Base-by-base conservation (phyloP, 92 coral and sea anemone genomes). In the Blastomussa wellsi region DNA sequence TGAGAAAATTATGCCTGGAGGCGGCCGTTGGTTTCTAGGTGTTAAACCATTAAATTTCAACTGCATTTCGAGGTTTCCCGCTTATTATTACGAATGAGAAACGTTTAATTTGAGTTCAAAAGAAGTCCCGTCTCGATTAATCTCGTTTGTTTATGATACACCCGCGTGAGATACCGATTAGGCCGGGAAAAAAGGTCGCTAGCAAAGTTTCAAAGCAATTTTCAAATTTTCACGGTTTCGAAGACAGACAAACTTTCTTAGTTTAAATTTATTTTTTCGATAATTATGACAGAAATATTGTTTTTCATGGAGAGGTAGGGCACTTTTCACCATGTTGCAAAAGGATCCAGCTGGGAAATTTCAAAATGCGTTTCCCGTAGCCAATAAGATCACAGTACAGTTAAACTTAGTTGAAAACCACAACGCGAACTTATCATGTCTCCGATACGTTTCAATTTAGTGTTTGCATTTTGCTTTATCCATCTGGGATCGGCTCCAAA, bases 41-140 rank as follows among this genome's bases (percentile, higher is more conserved):
- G 87, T 83, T 83, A 83, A 74, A 22, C 80, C 71, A 75, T 83
- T 70, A 44, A 51, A 82, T 71, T 82, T 74, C 37, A 75, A 75
- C 74, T 39, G 52, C 42, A 64, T 74, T 55, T 83, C 62, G 77
- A 57, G 87, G 87, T 83, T 74, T 83, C 80, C 74, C 80, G 64
- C 87, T 62, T 83, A 83, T 83, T 74, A 83, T 35, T 62, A 33
- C 39, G 28, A 57, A 83, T 59, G 65, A 62, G n/a, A 74, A 83
- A 64, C 60, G 79, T 83, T 83, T 74, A 74, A 59, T 57, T 83
- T 83, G 41, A 47, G 33, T 33, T 75, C 73, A 74, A 52, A 81
- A 39, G 74, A 83, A 71, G 10, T 52, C 39, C 72, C 72, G 79
- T 47, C 33, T 20, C 68, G 48, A 12, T 82, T 51, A 74, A 74